Percentiles rank a stretch among this genome's conserved stretches.
Conservation (phyloP, 2,113 vertebrate genomes). For the Paratilapia polleni region DNA sequence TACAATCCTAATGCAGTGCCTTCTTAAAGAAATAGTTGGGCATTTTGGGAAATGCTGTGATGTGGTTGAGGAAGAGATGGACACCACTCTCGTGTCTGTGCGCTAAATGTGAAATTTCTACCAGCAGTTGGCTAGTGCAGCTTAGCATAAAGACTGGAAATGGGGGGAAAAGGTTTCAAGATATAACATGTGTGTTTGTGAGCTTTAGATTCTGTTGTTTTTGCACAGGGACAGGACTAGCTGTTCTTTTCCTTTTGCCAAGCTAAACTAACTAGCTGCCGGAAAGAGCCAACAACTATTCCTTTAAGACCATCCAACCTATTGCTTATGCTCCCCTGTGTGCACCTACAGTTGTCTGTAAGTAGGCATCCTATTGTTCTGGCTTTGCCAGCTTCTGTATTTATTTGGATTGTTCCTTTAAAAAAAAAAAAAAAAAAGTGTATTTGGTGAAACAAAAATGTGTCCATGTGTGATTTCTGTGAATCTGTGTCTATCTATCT, state of each 20-base stretch:
- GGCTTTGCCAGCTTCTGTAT: constrained; percentile 51
- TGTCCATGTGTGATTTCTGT: background rate
- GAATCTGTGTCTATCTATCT: background rate
- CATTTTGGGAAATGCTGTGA: constrained; percentile 11
- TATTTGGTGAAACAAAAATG: constrained; percentile 36
- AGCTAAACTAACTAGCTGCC: constrained; percentile 9
- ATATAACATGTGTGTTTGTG: background rate
- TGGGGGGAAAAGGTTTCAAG: background rate
- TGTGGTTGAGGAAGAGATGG: background rate
- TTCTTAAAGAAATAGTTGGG: constrained; percentile 32
- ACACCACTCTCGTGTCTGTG: background rate
- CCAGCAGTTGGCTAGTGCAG: background rate
- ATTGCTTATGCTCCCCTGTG: constrained; percentile 24
- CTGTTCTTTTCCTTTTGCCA: constrained; percentile 15
- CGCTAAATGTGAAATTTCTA: background rate
- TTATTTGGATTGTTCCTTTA: constrained; percentile 59
- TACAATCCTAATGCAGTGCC: constrained; percentile 35
- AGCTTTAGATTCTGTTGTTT: background rate
- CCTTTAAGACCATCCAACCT: constrained; percentile 16
- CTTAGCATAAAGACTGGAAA: constrained; percentile 3
- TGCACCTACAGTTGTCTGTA: constrained; percentile 48
- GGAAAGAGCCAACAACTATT: background rate
- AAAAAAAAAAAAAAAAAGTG: too few relatives aligned
- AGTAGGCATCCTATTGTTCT: constrained; percentile 22
- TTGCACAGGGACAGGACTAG: background rate